These are phyloP conservation scores for Axea sp. DNA, from an alignment of 2,888 invertebrate genomes.

Conservation along the genomic window DNA sequence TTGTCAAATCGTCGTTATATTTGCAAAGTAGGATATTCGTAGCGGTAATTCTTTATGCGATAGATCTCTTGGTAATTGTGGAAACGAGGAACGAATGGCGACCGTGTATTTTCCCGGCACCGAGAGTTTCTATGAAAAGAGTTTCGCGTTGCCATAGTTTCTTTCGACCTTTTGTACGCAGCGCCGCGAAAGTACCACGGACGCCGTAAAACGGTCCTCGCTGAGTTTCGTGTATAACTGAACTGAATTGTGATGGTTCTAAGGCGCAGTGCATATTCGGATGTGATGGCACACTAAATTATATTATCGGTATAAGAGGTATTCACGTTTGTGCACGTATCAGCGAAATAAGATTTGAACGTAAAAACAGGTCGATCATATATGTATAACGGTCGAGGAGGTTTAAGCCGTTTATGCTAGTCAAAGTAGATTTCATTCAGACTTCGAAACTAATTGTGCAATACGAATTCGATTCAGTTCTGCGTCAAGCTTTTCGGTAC, in stretches of 20 bases:
- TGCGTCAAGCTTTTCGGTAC: no score
- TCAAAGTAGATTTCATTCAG: slow-evolving; percentile 49
- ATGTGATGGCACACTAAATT: slow-evolving; percentile 58
- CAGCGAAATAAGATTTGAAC: slow-evolving; percentile 49
- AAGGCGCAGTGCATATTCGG: slow-evolving; percentile 61
- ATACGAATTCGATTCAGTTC: no score
- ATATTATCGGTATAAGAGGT: slow-evolving; percentile 56
- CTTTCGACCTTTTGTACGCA: no score
- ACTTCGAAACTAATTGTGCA: slow-evolving; percentile 22
- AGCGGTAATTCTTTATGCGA: slow-evolving; percentile 60
- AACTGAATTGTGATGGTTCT: slow-evolving; percentile 62
- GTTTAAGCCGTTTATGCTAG: slow-evolving; percentile 58
- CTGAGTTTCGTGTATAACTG: slow-evolving; percentile 54
- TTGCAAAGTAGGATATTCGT: slow-evolving; percentile 60
- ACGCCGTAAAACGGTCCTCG: slow-evolving; percentile 15
- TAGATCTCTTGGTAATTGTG: slow-evolving; percentile 58
- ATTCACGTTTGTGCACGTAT: slow-evolving; percentile 61
- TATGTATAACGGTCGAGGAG: slow-evolving; percentile 53
- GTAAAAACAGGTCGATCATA: slow-evolving; percentile 32
- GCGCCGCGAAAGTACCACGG: slow-evolving; percentile 10
- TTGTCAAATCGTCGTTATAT: slow-evolving; percentile 62
- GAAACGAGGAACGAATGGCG: slow-evolving; percentile 17
- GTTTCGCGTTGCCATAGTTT: no score
- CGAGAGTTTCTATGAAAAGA: no score
- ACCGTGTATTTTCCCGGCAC: no score